Conservation (phyloP, 2,888 invertebrate genomes). For the Pyrrhia umbra region DNA sequence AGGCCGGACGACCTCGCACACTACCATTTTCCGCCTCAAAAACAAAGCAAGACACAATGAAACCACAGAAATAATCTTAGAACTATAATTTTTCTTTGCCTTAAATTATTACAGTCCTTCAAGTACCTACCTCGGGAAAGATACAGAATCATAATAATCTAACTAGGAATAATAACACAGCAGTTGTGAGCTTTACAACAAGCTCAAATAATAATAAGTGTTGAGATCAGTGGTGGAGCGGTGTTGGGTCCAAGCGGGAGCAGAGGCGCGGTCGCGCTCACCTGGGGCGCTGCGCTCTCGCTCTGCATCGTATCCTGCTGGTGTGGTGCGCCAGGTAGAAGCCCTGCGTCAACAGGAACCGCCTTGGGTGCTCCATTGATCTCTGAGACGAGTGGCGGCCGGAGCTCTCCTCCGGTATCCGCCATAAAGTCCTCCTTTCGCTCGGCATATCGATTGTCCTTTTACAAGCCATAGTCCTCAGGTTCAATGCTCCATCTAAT, state of each 20-base stretch:
- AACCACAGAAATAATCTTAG: conserved; percentile 68
- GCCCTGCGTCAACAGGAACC: conserved; percentile 81
- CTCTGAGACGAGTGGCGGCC: conserved; percentile 80
- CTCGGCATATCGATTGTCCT: conserved; percentile 83
- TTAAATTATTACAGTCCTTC: conserved; percentile 87
- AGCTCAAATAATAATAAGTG: conserved; percentile 76
- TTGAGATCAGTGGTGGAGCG: conserved; percentile 87
- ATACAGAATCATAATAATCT: conserved; percentile 83
- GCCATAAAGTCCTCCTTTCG: conserved; percentile 85
- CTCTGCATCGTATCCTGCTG: conserved; percentile 69
- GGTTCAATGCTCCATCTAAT: conserved; percentile 69
- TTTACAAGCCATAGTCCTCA: conserved; percentile 82
- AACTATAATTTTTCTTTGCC: conserved; percentile 78
- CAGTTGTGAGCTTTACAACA: conserved; percentile 86
- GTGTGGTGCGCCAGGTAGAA: conserved; percentile 80
- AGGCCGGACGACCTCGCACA: conserved; percentile 60
- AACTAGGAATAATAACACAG: conserved; percentile 89
- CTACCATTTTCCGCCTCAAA: conserved; percentile 57
- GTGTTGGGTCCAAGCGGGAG: conserved; percentile 77
- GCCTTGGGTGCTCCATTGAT: conserved; percentile 86
- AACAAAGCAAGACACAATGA: conserved; percentile 53
- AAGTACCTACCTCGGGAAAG: conserved; percentile 77
- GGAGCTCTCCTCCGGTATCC: conserved; percentile 82
- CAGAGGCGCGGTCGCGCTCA: conserved; percentile 58
- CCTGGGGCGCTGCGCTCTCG: conserved; percentile 68